Percentiles rank a stretch among this genome's conserved stretches.
Evolutionary conservation across 2,888 invertebrate species (phyloP).

Genomic region (Watsonalla cultraria): DNA sequence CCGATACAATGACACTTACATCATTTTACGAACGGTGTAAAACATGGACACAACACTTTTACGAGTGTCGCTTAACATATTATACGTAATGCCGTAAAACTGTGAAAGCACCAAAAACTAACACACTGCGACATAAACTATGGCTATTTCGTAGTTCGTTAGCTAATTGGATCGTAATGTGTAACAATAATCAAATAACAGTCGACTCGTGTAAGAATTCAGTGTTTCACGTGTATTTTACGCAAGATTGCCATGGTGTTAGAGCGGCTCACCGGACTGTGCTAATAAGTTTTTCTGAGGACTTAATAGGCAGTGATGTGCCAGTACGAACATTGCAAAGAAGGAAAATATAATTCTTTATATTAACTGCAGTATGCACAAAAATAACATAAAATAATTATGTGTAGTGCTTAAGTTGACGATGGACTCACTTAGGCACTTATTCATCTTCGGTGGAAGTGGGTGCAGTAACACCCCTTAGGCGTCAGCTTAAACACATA

Average conservation of each 20-base stretch:
- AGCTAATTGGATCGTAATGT: constrained; percentile 60
- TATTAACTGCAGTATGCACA: too few relatives aligned
- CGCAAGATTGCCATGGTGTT: too few relatives aligned
- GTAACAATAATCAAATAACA: constrained; percentile 38
- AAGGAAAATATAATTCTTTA: too few relatives aligned
- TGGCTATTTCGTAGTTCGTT: constrained; percentile 59
- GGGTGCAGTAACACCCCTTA: too few relatives aligned
- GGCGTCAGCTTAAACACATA: too few relatives aligned
- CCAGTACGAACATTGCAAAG: neutral
- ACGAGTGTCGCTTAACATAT: constrained; percentile 66
- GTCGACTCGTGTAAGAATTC: constrained; percentile 15
- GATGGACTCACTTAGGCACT: too few relatives aligned
- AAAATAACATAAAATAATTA: too few relatives aligned
- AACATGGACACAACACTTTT: constrained; percentile 63
- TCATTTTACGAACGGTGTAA: constrained; percentile 63
- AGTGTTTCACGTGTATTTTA: neutral
- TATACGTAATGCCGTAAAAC: constrained; percentile 56
- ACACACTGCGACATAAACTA: constrained; percentile 46
- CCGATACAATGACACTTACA: constrained; percentile 49
- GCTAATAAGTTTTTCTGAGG: too few relatives aligned
- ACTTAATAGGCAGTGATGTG: neutral
- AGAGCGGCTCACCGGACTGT: too few relatives aligned
- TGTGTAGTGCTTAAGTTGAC: too few relatives aligned
- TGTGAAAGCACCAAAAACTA: constrained; percentile 53
- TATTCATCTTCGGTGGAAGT: too few relatives aligned